These are phyloP conservation scores for Cairina moschata DNA, from an alignment of 2,113 vertebrate genomes.

Conservation along the genomic window DNA sequence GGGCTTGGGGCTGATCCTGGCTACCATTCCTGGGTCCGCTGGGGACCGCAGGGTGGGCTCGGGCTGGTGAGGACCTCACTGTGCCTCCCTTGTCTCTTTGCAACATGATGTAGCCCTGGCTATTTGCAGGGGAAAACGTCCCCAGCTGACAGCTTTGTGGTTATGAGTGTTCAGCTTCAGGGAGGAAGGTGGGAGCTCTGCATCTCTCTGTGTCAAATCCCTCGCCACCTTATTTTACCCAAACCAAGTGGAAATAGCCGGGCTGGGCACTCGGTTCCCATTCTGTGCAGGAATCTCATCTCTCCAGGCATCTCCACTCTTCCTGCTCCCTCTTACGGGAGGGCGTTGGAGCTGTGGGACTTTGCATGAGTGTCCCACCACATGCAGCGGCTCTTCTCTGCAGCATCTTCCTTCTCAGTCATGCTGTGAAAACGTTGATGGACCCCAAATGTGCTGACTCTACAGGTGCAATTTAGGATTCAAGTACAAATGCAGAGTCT, in stretches of 20 bases:
- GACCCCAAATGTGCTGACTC: not conserved
- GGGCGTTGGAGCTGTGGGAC: rapidly evolving
- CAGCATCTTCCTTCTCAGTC: not conserved
- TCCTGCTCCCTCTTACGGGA: not conserved
- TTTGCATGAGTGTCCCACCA: not conserved
- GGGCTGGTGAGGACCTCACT: not conserved
- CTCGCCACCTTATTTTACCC: not conserved
- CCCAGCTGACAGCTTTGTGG: not conserved
- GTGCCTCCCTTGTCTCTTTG: not conserved
- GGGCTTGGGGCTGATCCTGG: not conserved
- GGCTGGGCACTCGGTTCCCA: not conserved
- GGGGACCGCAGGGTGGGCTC: not conserved
- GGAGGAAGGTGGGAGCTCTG: not conserved
- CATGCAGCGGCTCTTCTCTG: not conserved
- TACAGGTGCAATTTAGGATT: not conserved
- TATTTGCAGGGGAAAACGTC: not conserved
- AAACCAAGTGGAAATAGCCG: not conserved
- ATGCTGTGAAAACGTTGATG: not conserved
- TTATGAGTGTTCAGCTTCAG: too few relatives aligned
- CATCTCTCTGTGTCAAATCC: not conserved
- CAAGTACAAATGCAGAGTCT: not conserved
- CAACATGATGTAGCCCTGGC: not conserved
- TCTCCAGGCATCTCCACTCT: not conserved
- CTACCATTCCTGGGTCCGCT: rapidly evolving
- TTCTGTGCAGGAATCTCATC: not conserved